These are phyloP conservation scores for Prochilodus magdalenae DNA, from an alignment of 2,113 vertebrate species.

Conservation along the genomic window DNA sequence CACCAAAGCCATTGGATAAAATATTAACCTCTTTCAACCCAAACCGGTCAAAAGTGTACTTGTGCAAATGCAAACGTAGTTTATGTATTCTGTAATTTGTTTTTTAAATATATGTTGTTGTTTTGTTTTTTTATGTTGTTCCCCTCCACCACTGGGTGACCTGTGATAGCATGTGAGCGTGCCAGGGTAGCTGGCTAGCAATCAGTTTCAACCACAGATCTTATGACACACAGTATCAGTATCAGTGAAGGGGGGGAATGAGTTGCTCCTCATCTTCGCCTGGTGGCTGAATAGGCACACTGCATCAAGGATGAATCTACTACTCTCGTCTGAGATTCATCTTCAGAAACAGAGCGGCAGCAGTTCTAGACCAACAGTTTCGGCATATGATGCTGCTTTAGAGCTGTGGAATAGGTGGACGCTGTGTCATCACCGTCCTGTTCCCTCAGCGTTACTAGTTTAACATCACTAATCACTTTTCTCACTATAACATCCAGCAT, in stretches of 20 bases:
- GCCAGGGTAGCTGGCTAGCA: neutral
- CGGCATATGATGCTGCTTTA: neutral
- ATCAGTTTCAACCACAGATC: neutral
- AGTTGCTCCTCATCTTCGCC: neutral
- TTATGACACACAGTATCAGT: no score
- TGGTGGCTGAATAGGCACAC: neutral
- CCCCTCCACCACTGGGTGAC: neutral
- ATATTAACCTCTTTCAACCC: neutral
- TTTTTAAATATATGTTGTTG: constrained; percentile 27
- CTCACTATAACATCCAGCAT: no score
- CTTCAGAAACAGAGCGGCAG: neutral
- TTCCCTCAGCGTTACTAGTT: no score
- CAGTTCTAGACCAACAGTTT: neutral
- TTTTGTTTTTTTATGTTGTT: constrained; percentile 42
- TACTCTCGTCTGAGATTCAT: neutral
- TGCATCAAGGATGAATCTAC: constrained; percentile 2
- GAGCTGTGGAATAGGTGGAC: no score
- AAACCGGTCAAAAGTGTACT: constrained; percentile 38
- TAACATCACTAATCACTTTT: no score
- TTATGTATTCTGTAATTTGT: constrained; percentile 37
- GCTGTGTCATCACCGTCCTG: no score
- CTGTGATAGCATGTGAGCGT: neutral
- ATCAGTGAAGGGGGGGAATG: neutral
- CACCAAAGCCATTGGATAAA: constrained; percentile 17
- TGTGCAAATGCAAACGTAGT: constrained; percentile 37